Evolutionary conservation across 2,888 invertebrate species (phyloP).

Genomic region (Acleris emargana): DNA sequence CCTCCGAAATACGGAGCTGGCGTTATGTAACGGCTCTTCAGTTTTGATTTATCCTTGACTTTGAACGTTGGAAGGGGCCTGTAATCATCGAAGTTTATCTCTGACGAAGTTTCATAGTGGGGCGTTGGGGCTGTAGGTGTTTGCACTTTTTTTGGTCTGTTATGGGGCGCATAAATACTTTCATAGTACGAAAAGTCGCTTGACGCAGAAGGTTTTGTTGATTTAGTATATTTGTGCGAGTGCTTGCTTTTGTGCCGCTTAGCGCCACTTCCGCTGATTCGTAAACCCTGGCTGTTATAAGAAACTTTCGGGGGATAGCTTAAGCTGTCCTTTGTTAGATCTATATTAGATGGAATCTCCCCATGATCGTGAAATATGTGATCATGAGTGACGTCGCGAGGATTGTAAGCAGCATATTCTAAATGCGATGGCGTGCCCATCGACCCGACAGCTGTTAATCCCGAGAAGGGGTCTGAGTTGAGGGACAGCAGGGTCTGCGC

Average conservation of each 20-base stretch:
- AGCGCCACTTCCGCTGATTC: conserved; percentile 49
- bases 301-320: conserved; percentile 65
- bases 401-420: conserved; percentile 74
- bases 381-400: conserved; percentile 78
- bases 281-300: conserved; percentile 68
- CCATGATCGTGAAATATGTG: conserved; percentile 80
- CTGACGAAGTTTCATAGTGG: conserved; percentile 46
- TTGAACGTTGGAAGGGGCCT: conserved; percentile 61
- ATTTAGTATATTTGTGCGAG: conserved; percentile 57
- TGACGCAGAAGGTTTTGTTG: conserved; percentile 51
- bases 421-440: conserved; percentile 67
- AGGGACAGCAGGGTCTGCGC: conserved; percentile 58
- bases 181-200: conserved; percentile 74
- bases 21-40: conserved; percentile 52
- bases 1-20: conserved; percentile 42
- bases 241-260: conserved; percentile 60
- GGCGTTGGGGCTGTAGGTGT: conserved; percentile 52
- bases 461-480: conserved; percentile 55
- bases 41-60: conserved; percentile 57
- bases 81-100: conserved; percentile 56
- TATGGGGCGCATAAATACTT: conserved; percentile 61
- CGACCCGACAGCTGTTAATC: conserved; percentile 59
- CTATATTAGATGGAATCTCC: conserved; percentile 67
- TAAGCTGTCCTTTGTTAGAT: conserved; percentile 63
- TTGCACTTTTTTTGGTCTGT: conserved; percentile 52